Conservation (phyloP, 2,113 vertebrate genomes). For the Benitochromis conjunctus region DNA sequence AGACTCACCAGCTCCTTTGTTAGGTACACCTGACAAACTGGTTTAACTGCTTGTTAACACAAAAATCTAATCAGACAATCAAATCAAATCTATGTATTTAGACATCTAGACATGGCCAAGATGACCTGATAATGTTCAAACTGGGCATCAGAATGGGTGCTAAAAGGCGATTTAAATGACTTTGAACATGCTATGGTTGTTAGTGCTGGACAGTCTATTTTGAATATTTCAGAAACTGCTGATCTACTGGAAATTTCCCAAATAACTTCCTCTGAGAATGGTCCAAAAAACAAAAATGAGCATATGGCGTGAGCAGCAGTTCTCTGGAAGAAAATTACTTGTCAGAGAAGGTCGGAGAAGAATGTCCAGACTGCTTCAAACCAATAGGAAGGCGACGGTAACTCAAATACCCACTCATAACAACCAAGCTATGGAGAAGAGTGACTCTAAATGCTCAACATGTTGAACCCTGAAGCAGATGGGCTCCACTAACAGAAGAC, state of each 20-base stretch:
- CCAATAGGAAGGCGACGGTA: not conserved
- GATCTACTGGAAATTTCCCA: not conserved
- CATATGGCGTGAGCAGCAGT: not conserved
- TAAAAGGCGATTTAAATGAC: not conserved
- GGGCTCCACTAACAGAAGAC: not conserved
- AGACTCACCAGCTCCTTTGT: not conserved
- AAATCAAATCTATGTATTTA: not conserved
- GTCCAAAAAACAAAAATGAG: not conserved
- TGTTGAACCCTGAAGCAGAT: not conserved
- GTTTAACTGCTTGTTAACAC: not conserved
- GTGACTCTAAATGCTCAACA: not conserved
- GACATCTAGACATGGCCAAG: not conserved
- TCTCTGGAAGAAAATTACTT: not conserved
- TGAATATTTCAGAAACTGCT: not conserved
- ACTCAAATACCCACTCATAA: not conserved
- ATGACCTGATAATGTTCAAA: not conserved
- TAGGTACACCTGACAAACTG: not conserved
- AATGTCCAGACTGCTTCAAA: not conserved
- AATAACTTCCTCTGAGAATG: not conserved
- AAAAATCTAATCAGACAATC: not conserved
- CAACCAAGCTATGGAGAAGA: not conserved
- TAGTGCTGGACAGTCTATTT: not conserved
- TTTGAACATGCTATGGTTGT: not conserved
- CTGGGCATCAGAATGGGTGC: not conserved
- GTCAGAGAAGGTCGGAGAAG: not conserved